Base-by-base conservation (phyloP, 1,140 invertebrate species). In the Microplitis mediator region DNA sequence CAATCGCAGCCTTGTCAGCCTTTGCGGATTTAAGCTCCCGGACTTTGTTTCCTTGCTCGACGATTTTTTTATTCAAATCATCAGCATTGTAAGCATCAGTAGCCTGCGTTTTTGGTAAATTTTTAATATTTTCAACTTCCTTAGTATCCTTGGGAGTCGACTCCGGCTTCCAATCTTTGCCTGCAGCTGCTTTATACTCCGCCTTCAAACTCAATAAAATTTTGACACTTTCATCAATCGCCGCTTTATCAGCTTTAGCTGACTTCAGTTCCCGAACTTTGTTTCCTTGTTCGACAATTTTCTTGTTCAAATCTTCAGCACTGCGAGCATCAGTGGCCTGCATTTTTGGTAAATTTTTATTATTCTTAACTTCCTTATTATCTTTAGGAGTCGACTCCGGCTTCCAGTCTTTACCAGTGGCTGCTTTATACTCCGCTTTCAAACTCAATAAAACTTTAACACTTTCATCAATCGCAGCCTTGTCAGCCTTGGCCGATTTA, bases 361-460 rank as follows among this genome's bases (percentile, higher is more conserved):
- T 54, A 54, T 23, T 23, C 23, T 23, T 23, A 45, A 11, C 39
- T 1, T 45, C 39, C 39, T 45, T 45, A 4, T 4, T 45, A 8
- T 11, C 39, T 6, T 45, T 45, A 5, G 39, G 39, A 45, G 39
- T 45, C 4, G 39, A 6, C 39, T 58, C 56, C 16, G 56, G 56
- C 23, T 58, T 58, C 56, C 56, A 58, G 3, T 58, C 85, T 67
- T 76, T 62, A 11, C 93, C 94, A 3, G 93, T 93, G 23, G 90
- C 79, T 58, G 88, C 86, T 87, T 97, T 97, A 81, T 94, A 98
- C 67, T 95, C 89, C 1, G 85, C 88, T 86, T 98, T 98, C 3
- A 98, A 85, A 16, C 88, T 85, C 70, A 96, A 84, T 36, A 97
- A 86, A 65, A 87, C 13, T 13, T 81, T 78, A 6, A 82, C 77